Conservation (phyloP, 1,140 invertebrate species). For the Neotoxoptera formosana region DNA sequence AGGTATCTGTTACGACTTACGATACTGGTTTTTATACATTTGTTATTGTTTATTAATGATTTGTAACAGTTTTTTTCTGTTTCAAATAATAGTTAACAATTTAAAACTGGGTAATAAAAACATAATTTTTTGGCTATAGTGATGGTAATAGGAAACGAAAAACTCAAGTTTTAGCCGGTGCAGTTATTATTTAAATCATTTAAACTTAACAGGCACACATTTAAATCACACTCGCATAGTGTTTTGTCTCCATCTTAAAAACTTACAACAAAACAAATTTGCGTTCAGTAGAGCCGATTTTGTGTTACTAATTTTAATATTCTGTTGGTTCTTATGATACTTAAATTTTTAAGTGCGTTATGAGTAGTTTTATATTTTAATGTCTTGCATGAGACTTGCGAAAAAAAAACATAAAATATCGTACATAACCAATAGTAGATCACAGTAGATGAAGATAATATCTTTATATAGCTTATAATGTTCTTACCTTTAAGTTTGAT, state of each 20-base stretch:
- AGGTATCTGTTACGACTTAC: not conserved
- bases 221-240: not conserved
- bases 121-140: not conserved
- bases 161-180: not conserved
- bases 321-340: not conserved
- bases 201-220: not conserved
- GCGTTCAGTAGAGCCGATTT: not conserved
- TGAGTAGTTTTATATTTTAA: not conserved
- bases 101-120: no score
- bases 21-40: no score
- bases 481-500: not conserved
- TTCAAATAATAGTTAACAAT: no score
- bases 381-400: not conserved
- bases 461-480: no score
- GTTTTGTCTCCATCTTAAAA: rapidly evolving
- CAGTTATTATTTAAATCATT: no score
- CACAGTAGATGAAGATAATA: no score
- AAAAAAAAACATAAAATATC: no score
- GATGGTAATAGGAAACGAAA: not conserved
- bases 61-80: no score
- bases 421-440: no score
- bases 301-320: not conserved
- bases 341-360: not conserved
- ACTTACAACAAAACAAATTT: not conserved
- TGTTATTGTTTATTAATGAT: no score